phyloP scores from a whole-genome alignment of 2,797 vertebrate species.

The Oophaga sylvatica region DNA sequence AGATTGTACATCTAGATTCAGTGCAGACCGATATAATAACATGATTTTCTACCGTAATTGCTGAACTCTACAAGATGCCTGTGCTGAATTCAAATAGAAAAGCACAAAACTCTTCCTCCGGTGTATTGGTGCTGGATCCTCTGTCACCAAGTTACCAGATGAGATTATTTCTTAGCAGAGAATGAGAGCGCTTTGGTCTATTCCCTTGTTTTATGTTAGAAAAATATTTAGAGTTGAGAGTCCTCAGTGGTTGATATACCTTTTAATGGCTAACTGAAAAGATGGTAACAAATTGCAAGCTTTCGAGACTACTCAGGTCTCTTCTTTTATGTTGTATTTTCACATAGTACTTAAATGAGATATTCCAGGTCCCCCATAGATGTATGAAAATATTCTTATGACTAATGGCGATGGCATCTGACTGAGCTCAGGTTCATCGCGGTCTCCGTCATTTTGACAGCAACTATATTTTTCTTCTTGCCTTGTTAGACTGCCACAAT shows the following conservation, averaged over 20 bases:
- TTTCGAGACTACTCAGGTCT: no score
- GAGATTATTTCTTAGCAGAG: not conserved
- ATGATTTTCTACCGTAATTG: slow-evolving; percentile 36
- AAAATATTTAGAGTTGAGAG: no score
- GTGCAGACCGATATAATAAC: slow-evolving; percentile 36
- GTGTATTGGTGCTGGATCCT: not conserved
- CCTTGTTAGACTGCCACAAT: not conserved
- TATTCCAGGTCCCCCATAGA: not conserved
- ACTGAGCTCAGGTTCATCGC: no score
- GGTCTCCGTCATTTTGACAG: no score
- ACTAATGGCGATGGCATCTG: no score
- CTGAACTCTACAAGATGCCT: not conserved
- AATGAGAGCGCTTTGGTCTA: not conserved
- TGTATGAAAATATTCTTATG: not conserved
- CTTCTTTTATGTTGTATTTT: not conserved
- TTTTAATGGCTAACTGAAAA: no score
- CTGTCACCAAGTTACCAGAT: not conserved
- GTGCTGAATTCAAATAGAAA: slow-evolving; percentile 35
- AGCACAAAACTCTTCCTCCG: not conserved
- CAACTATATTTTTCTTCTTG: no score
- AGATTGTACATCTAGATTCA: slow-evolving; percentile 42
- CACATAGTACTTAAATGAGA: not conserved
- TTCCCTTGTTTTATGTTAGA: not conserved
- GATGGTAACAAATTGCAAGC: no score
- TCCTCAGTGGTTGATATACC: no score